Evolutionary conservation across 2,797 vertebrate species (phyloP).

Genomic region (Phylloscopus collybita): DNA sequence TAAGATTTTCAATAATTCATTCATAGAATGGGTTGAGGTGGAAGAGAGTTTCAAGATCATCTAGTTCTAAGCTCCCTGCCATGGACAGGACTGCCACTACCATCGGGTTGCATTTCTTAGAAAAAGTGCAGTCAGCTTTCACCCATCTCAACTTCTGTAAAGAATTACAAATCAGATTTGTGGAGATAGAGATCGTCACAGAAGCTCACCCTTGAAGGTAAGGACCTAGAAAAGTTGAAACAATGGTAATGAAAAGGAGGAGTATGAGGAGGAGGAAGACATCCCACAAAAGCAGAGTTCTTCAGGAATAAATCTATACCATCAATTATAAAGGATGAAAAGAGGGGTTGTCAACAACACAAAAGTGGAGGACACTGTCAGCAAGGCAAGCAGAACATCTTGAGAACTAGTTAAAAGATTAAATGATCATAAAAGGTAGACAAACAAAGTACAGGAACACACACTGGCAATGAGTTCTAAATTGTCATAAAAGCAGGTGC

Average conservation of each 20-base stretch:
- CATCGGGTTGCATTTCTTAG: neutral
- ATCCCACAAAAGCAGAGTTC: neutral
- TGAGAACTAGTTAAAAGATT: neutral
- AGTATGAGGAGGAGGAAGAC: neutral
- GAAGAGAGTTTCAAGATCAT: neutral
- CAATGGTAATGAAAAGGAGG: neutral
- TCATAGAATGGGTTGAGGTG: neutral
- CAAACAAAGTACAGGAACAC: neutral
- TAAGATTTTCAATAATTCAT: neutral
- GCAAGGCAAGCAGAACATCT: neutral
- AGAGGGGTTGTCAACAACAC: neutral
- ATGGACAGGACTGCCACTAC: neutral
- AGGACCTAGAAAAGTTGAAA: neutral
- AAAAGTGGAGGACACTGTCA: neutral
- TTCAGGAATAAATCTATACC: neutral
- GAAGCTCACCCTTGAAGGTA: neutral
- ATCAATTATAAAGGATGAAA: neutral
- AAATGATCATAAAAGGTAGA: neutral
- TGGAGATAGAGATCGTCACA: neutral
- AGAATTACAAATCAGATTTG: neutral
- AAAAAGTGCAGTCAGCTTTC: neutral
- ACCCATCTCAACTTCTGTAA: neutral
- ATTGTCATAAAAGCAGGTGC: neutral
- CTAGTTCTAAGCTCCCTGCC: neutral
- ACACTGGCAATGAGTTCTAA: neutral